Conservation (phyloP, 2,113 vertebrate species). For the Canis aureus region DNA sequence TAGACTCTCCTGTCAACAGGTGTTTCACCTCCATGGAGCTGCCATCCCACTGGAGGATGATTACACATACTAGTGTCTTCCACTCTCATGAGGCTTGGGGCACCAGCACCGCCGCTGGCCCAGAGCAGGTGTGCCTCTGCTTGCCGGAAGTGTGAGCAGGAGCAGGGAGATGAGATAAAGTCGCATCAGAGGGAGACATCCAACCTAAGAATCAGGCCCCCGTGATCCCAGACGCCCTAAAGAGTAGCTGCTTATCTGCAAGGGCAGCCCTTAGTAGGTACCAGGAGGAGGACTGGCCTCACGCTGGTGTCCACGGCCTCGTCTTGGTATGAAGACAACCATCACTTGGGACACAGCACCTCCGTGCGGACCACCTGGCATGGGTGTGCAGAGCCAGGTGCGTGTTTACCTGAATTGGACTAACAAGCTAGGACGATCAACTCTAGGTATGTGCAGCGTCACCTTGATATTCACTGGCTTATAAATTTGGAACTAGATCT, state of each 20-base stretch:
- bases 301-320: neutral
- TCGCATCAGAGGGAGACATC: neutral
- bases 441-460: neutral
- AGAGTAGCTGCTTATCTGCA: neutral
- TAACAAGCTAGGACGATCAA: neutral
- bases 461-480: neutral
- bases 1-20: neutral
- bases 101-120: neutral
- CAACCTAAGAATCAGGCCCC: neutral
- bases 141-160: neutral
- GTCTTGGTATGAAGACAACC: neutral
- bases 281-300: neutral
- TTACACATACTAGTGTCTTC: neutral
- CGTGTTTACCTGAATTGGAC: neutral
- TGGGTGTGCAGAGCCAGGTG: rapidly evolving
- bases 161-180: neutral
- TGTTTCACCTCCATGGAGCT: neutral
- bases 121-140: neutral
- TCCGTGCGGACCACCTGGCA: neutral
- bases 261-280: neutral
- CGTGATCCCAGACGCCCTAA: too few species aligned
- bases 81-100: neutral
- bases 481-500: neutral
- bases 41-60: too few species aligned
- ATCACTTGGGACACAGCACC: rapidly evolving